phyloP scores from a whole-genome alignment of 2,888 invertebrate genomes.

The Corythucha ciliata region DNA sequence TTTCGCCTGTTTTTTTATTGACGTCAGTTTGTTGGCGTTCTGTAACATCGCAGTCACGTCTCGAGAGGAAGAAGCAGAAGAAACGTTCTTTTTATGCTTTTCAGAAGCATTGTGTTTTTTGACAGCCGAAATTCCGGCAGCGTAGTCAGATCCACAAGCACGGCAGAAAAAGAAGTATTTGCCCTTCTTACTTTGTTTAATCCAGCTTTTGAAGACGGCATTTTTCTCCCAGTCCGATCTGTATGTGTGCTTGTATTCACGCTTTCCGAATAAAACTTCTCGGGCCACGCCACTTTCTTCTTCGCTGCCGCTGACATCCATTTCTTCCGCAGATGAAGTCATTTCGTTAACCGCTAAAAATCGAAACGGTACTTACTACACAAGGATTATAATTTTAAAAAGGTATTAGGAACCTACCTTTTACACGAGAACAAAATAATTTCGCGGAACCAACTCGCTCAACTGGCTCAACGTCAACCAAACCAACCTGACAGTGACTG shows the following conservation, averaged over 20 bases:
- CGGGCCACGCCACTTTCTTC: not conserved
- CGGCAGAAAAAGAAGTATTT: not conserved
- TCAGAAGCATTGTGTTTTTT: not conserved
- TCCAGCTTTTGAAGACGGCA: not conserved
- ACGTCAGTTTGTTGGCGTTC: not conserved
- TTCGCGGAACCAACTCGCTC: too few species aligned
- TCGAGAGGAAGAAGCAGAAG: not conserved
- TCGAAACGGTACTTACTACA: too few species aligned
- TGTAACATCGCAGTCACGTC: not conserved
- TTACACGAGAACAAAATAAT: too few species aligned
- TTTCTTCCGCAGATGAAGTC: too few species aligned
- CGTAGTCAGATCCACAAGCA: not conserved
- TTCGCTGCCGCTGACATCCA: too few species aligned
- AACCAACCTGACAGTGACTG: too few species aligned
- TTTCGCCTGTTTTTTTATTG: not conserved
- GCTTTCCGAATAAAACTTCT: not conserved
- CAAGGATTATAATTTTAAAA: not conserved
- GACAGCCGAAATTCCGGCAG: not conserved
- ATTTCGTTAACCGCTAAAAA: too few species aligned
- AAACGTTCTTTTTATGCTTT: slow-evolving; percentile 1
- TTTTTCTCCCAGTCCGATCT: not conserved
- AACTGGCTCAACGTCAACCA: too few species aligned
- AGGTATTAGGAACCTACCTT: not conserved
- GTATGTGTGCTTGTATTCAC: not conserved
- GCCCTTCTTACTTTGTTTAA: not conserved